Base-by-base conservation (phyloP, 1,140 invertebrate genomes). In the Triops cancriformis region DNA sequence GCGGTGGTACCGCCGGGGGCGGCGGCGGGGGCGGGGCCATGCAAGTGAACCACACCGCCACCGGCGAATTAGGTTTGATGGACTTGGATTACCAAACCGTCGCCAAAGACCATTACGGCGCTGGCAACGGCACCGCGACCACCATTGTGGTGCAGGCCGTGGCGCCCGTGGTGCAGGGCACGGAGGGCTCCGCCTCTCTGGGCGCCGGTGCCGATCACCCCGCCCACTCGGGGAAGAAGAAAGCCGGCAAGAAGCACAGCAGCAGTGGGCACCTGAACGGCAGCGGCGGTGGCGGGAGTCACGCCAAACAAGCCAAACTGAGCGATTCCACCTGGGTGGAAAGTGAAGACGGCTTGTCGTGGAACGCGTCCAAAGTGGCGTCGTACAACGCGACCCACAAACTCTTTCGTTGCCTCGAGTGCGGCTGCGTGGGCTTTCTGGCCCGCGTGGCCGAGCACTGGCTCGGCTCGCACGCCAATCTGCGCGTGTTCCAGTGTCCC, bases 391-490 rank as follows among this genome's bases (percentile, higher is more conserved):
- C 82, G 26, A 81, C 80, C 26, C 83, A 83, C 28, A 84, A 84
- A 76, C 85, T 92, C 64, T 92, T 92, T 85, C 89, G 90, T 80
- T 92, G 91, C 84, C 87, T 89, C 7, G 90, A 91, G 80, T 92
- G 93, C 82, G 91, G 93, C 80, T 91, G 91, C 82, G 90, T 93
- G 73, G 91, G 90, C 4, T 92, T 93, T 79, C 86, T 93, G 28
- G 90, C 91, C 14, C 87, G 93, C 12, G 88, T 94, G 4, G 92
- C 92, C 0, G 93, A 94, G 82, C 93, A 94, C 83, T 95, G 93
- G 88, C 86, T 94, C 37, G 92, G 92, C 42, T 89, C 92, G 9
- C 93, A 94, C 83, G 92, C 91, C 18, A 90, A 91, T 84, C 85
- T 91, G 37, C 86, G 90, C 78, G 90, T 91, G 64, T 92, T 92